These are phyloP conservation scores for Rhagonycha lutea DNA, from an alignment of 2,888 invertebrate species.

Conservation along the genomic window DNA sequence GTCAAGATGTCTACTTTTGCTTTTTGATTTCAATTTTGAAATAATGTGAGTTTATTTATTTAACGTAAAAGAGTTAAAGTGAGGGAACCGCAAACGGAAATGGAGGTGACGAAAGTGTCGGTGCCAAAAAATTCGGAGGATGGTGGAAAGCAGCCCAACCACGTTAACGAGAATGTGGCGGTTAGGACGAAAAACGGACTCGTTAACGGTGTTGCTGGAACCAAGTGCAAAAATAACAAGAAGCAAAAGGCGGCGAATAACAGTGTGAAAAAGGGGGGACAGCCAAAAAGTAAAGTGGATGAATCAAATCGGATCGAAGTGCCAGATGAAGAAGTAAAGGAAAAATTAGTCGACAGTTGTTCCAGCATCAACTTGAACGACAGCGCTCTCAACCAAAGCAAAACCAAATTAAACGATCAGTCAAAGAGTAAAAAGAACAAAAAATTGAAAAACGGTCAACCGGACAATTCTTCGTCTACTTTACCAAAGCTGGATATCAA, in stretches of 20 bases:
- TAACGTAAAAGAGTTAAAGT: conserved; percentile 1
- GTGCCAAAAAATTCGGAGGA: neutral
- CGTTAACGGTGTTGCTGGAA: conserved; percentile 38
- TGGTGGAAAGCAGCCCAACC: conserved; percentile 3
- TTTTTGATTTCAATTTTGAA: conserved; percentile 36
- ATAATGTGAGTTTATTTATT: neutral
- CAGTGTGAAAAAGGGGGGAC: neutral
- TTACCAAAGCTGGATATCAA: conserved; percentile 36
- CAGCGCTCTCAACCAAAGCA: conserved; percentile 5
- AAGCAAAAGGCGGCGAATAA: conserved; percentile 21
- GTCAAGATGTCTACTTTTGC: conserved; percentile 42
- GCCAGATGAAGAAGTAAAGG: neutral
- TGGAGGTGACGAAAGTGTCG: neutral
- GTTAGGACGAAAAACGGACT: conserved; percentile 38
- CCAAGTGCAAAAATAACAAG: conserved; percentile 23
- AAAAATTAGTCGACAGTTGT: neutral
- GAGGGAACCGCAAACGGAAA: conserved; percentile 10
- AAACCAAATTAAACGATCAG: conserved; percentile 4
- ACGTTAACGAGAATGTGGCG: conserved; percentile 11
- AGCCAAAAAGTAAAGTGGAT: neutral
- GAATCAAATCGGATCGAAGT: neutral
- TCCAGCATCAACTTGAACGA: neutral
- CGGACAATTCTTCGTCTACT: conserved; percentile 15
- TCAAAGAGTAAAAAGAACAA: conserved; percentile 20
- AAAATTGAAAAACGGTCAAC: conserved; percentile 35